phyloP scores from a whole-genome alignment of 1,140 invertebrate genomes.

The Oedothorax gibbosus region DNA sequence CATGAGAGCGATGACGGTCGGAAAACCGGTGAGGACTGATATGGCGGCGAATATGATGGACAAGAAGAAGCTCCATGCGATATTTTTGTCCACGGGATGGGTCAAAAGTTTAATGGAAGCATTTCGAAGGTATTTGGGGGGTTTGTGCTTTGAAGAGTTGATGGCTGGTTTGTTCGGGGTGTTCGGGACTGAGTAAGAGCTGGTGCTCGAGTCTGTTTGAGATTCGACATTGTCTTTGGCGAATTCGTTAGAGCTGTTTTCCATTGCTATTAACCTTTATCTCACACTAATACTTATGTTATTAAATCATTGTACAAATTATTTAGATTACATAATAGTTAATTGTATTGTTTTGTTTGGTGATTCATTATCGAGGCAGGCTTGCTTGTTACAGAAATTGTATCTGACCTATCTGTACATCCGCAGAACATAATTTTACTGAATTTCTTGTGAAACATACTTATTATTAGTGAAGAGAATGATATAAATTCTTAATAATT shows the following conservation, averaged over 20 bases:
- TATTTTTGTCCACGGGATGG: conserved; percentile 70
- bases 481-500: not conserved
- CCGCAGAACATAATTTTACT: too few relatives aligned
- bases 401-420: too few relatives aligned
- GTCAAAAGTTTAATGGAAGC: conserved; percentile 56
- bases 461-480: too few relatives aligned
- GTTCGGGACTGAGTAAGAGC: conserved; percentile 5
- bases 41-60: conserved; percentile 67
- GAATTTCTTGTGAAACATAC: too few relatives aligned
- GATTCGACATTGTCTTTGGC: conserved; percentile 6
- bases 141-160: not conserved
- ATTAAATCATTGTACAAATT: too few relatives aligned
- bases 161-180: not conserved
- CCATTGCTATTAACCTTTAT: conserved; percentile 4
- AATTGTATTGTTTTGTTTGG: too few relatives aligned
- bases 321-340: too few relatives aligned
- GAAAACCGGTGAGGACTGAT: conserved; percentile 67
- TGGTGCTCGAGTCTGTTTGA: conserved; percentile 19
- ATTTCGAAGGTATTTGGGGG: conserved; percentile 44
- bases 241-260: conserved; percentile 14
- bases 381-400: too few relatives aligned
- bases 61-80: conserved; percentile 67
- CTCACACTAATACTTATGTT: too few relatives aligned
- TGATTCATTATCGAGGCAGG: too few relatives aligned
- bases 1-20: conserved; percentile 64